Conservation (phyloP, 2,888 invertebrate genomes). For the Artemia sp. region DNA sequence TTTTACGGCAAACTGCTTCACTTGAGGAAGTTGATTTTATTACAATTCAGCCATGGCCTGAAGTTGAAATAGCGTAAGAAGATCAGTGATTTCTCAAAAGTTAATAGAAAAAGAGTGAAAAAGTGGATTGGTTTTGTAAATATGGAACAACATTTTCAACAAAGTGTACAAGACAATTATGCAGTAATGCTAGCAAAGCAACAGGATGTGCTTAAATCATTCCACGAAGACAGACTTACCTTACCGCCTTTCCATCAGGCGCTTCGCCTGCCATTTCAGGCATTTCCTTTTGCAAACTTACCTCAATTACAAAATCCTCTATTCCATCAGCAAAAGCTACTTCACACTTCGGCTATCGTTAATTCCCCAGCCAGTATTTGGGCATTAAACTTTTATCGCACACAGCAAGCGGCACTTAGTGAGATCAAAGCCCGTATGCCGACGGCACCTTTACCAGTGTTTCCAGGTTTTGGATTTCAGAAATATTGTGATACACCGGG, state of each 20-base stretch:
- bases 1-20: too few relatives aligned
- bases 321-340: conserved; percentile 1
- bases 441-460: conserved; percentile 4
- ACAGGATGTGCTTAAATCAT: not conserved
- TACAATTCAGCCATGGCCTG: not conserved
- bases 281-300: conserved; percentile 8
- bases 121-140: not conserved
- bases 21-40: not conserved
- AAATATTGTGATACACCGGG: conserved; percentile 9
- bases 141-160: conserved; percentile 6
- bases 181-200: not conserved
- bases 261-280: conserved; percentile 10
- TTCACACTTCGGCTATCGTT: not conserved
- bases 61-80: not conserved
- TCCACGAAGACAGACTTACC: not conserved
- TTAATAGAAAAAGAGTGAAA: not conserved
- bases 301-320: not conserved
- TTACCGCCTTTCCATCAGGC: conserved; percentile 8
- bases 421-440: conserved; percentile 5
- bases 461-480: conserved; percentile 8
- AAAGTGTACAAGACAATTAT: conserved; percentile 10
- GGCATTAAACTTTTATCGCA: not conserved
- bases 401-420: conserved; percentile 13
- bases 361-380: conserved; percentile 5
- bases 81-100: not conserved